These are phyloP conservation scores for Prosopocoilus inquinatus DNA, from an alignment of 2,888 invertebrate species.

Conservation along the genomic window DNA sequence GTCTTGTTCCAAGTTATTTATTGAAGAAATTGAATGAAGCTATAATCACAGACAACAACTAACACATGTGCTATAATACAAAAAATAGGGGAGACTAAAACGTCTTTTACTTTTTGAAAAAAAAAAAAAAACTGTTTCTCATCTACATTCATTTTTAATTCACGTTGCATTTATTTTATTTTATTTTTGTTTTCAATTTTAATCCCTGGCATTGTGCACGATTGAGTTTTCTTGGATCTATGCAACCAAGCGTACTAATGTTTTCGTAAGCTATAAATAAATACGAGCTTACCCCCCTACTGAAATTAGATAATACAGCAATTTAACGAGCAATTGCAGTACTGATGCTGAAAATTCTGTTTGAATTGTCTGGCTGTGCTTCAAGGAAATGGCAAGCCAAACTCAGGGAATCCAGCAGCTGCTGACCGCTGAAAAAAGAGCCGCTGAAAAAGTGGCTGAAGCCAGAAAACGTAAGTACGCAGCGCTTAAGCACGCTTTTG, in stretches of 20 bases:
- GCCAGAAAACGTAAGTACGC: conserved; percentile 50
- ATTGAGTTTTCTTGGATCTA: neutral
- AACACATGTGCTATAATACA: no score
- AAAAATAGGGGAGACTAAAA: no score
- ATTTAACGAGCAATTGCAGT: conserved; percentile 25
- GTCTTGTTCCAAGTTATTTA: no score
- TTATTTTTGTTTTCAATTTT: no score
- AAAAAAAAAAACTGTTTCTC: no score
- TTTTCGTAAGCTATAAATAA: conserved; percentile 24
- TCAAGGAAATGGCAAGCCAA: conserved; percentile 44
- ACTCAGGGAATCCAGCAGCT: conserved; percentile 52
- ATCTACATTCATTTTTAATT: no score
- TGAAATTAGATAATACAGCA: conserved; percentile 26
- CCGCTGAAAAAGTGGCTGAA: conserved; percentile 51
- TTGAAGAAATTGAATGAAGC: no score
- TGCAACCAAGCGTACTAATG: conserved; percentile 14
- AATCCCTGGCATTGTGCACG: no score
- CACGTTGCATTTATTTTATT: no score
- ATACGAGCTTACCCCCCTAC: conserved; percentile 18
- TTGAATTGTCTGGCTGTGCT: conserved; percentile 11
- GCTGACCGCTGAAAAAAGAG: conserved; percentile 49
- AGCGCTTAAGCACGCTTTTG: no score
- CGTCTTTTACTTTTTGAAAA: no score
- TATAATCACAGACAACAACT: no score
- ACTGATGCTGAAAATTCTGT: conserved; percentile 22